Evolutionary conservation across 2,888 invertebrate species (phyloP), one percentile per base, ranked within the genome.

Genomic region (Diadromus collaris): DNA sequence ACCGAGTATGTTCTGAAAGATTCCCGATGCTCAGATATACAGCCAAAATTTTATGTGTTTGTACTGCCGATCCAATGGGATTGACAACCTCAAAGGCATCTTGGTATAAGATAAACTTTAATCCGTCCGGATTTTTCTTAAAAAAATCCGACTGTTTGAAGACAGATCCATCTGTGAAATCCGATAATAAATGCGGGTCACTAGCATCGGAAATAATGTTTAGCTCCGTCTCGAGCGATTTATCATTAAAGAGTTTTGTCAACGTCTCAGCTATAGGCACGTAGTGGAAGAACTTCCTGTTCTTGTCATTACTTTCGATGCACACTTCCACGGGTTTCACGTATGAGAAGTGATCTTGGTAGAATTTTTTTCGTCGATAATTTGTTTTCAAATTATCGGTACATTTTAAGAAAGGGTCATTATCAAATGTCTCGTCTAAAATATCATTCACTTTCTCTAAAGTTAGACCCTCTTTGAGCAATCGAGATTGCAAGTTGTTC

Each of bases 151-250:
- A 84, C 13, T 81, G 64, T 69, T 76, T 70, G 60, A 75, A 86
- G 19, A 81, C 82, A n/a, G n/a, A 61, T 7, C 85, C 85, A 80
- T 86, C 85, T 2, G 80, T 76, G 32, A 83, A 84, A 69, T 87
- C 86, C 54, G 68, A 76, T 41, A 85, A 72, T 32, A 85, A 16
- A 61, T 81, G 60, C 29, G 60, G 10, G 71, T 63, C 19, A 56
- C 65, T 24, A 79, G 24, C 68, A 51, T 51, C n/a, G 58, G 29
- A 6, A 48, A 32, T n/a, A 10, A 6, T 48, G 27, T 19, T 29
- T 1, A 65, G 48, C 32, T 65, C 51, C 1, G n/a, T 24, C 1
- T 9, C 13, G 2, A 67, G 38, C 19, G 67, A 67, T 54, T 54
- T 67, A 67, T 67, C 67, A 2, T 21, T 51, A 1, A 54, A 67